Conservation (phyloP, 2,113 vertebrate genomes). For the Tylochromis polylepis region DNA sequence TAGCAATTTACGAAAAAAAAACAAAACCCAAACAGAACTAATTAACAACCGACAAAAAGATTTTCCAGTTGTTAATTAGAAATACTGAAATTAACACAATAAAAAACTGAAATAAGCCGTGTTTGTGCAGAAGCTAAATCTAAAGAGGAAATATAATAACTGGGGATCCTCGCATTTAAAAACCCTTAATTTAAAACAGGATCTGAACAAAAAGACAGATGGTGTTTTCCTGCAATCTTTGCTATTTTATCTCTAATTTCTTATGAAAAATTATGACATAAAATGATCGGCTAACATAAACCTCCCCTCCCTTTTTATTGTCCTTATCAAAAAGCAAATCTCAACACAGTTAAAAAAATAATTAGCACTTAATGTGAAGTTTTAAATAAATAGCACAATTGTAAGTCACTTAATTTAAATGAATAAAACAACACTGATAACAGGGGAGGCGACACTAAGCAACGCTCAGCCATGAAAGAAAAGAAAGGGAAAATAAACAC, state of each 20-base stretch:
- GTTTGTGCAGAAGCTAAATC: neutral
- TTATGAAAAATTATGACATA: constrained; percentile 32
- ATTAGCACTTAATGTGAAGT: constrained; percentile 48
- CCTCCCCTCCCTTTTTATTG: neutral
- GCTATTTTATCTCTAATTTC: constrained; percentile 45
- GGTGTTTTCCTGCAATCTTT: constrained; percentile 44
- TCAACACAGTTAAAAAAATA: constrained; percentile 33
- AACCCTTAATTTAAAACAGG: constrained; percentile 47
- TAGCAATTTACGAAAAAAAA: neutral
- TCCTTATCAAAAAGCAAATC: constrained; percentile 13
- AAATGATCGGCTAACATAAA: constrained; percentile 27
- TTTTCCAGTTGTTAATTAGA: constrained; percentile 31
- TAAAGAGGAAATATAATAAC: constrained; percentile 20
- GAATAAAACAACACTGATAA: constrained; percentile 57
- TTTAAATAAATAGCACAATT: constrained; percentile 63
- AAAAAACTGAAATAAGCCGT: constrained; percentile 9
- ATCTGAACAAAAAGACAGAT: constrained; percentile 54
- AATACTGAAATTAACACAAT: constrained; percentile 32
- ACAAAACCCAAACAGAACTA: neutral
- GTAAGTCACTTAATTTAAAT: constrained; percentile 51
- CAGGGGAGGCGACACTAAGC: constrained; percentile 42
- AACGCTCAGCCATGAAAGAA: constrained; percentile 46
- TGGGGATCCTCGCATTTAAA: neutral
- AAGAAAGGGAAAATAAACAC: constrained; percentile 70
- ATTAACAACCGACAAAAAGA: neutral